These are phyloP conservation scores for Ptychodera flava DNA, from an alignment of 35 echinoderm and acorn worm species.

Conservation along the genomic window DNA sequence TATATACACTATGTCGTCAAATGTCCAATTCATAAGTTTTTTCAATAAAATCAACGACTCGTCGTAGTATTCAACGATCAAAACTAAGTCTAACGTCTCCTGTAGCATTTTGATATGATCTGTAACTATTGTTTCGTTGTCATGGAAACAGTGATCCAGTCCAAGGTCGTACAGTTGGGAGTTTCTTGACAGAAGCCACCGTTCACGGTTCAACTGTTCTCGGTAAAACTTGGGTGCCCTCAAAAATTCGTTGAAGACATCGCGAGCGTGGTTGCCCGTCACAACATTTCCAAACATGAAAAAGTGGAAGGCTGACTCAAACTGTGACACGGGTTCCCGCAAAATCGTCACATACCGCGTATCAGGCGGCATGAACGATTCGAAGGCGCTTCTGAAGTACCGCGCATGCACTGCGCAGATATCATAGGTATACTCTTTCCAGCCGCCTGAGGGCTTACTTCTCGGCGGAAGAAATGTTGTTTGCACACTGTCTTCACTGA, in stretches of 20 bases:
- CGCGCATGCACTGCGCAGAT: constrained; percentile 4
- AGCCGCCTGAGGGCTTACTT: neutral
- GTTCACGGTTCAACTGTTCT: neutral
- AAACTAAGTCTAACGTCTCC: constrained; percentile 10
- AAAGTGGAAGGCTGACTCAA: constrained; percentile 69
- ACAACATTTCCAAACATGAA: neutral
- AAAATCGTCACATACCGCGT: constrained; percentile 57
- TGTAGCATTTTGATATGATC: neutral
- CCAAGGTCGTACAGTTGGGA: neutral
- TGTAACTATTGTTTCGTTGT: constrained; percentile 7
- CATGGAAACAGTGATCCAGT: neutral
- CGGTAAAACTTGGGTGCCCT: neutral
- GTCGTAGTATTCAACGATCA: constrained; percentile 35
- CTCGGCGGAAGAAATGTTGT: constrained; percentile 16
- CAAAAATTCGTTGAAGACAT: neutral
- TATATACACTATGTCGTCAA: constrained; percentile 23
- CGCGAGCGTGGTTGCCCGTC: neutral
- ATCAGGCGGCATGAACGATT: constrained; percentile 40
- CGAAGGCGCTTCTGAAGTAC: neutral
- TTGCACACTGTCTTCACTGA: neutral
- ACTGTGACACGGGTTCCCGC: constrained; percentile 63
- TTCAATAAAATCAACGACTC: constrained; percentile 29
- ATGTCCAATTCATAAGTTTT: constrained; percentile 19
- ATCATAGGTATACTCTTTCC: constrained; percentile 18
- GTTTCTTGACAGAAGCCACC: neutral